Base-by-base conservation (phyloP, 2,797 vertebrate genomes). In the Nyctibius grandis region DNA sequence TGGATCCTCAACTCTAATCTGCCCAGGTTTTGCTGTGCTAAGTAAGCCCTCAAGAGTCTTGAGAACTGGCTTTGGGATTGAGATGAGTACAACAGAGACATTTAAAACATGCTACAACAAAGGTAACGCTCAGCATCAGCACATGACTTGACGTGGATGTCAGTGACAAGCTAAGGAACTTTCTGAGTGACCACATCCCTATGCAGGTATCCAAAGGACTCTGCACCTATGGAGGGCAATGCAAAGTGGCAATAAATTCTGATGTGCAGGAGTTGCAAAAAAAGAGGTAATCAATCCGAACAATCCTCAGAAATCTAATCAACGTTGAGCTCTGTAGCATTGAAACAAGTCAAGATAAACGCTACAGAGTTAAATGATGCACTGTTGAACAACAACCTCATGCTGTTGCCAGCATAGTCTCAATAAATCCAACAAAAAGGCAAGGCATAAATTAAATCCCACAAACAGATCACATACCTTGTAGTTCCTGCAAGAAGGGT, bases 401-500 rank as follows among this genome's bases (percentile, higher is more conserved):
- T 51, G 77, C 50, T 80, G 28, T 79, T 97, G 97, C 96, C 97
- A 97, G 97, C 92, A 95, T 15, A 95, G 93, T 93, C 96, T 97
- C 97, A 97, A 98, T 97, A 98, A 97, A 92, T 47, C 45, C 69
- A 91, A 83, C 36, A 78, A 65, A 85, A 95, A 82, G 11, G 33
- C 80, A 85, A 68, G 5, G 5, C 53, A 91, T 31, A 90, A 90
- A 67, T 61, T 59, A 84, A 92, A 89, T 64, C 84, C 48, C 57
- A 80, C 40, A 93, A 88, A 80, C 33, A 70, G 9, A 68, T 54
- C 83, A 88, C 92, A 95, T 98, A 99, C 99, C 99, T 99, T 99
- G 97, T 99, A 99, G 82, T 99, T 99, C 96, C 98, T 98, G 97
- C 99, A 99, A 88, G 99, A 98, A 28, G 99, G 99, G 97, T 99